A percentile compares a stretch with the other conserved stretches of the same genome.
Evolutionary conservation across 53 echinoderm and acorn worm genomes (phyloP).

Genomic region (Apostichopus leukothele): DNA sequence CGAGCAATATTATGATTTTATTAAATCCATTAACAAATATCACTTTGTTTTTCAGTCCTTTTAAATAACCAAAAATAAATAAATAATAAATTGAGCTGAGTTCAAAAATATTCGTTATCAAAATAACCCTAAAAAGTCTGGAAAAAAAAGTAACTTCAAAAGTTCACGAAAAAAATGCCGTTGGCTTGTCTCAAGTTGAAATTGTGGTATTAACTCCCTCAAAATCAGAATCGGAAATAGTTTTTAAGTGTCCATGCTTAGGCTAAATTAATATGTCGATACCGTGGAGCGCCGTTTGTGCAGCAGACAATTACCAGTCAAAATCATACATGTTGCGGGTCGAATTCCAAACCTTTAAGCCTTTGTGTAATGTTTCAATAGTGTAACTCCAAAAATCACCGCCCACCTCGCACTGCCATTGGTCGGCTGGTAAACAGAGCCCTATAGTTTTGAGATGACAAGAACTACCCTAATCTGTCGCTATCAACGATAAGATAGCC

Average conservation of each 20-base stretch:
- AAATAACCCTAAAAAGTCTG: not conserved
- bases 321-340: conserved; percentile 17
- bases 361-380: conserved; percentile 36
- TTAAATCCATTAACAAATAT: too few relatives aligned
- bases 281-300: conserved; percentile 24
- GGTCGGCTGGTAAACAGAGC: conserved; percentile 32
- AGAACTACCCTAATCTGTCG: conserved; percentile 43
- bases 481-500: conserved; percentile 63
- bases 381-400: conserved; percentile 41
- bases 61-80: too few relatives aligned
- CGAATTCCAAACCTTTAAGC: conserved; percentile 36
- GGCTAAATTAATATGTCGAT: conserved; percentile 12
- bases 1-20: too few relatives aligned
- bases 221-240: conserved; percentile 19
- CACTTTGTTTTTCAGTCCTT: too few relatives aligned
- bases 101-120: too few relatives aligned
- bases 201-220: conserved; percentile 32
- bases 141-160: not conserved
- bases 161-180: not conserved
- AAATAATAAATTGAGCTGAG: too few relatives aligned
- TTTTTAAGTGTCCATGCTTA: conserved; percentile 36
- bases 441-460: conserved; percentile 3
- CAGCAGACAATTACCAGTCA: conserved; percentile 33
- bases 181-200: not conserved
- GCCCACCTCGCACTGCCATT: conserved; percentile 40